These are phyloP conservation scores for Ladona fulva DNA, from an alignment of 1,140 invertebrate species.

Conservation along the genomic window DNA sequence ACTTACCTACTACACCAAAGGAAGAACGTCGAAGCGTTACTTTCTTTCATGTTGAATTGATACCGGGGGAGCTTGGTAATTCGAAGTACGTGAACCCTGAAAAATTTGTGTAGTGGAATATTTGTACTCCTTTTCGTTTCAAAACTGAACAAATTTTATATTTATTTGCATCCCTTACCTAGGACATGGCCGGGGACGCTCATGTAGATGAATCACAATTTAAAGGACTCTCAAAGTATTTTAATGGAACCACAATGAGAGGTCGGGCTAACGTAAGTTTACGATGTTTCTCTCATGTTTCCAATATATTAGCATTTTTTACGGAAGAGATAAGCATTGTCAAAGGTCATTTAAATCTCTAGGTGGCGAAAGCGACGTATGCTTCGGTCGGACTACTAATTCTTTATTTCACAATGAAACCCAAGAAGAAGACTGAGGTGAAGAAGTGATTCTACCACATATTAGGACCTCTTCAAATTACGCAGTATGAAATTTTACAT, in stretches of 20 bases:
- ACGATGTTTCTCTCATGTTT: too few relatives aligned
- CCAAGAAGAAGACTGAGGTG: constrained; percentile 43
- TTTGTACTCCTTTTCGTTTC: neutral
- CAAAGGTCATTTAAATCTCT: constrained; percentile 29
- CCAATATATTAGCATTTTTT: too few relatives aligned
- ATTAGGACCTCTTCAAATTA: neutral
- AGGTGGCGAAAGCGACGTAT: constrained; percentile 55
- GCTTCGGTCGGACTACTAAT: constrained; percentile 45
- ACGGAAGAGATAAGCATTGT: too few relatives aligned
- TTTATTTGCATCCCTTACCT: constrained; percentile 24
- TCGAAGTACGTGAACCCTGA: too few relatives aligned
- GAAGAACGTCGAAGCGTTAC: too few relatives aligned
- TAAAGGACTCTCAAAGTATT: constrained; percentile 50
- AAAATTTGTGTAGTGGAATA: too few relatives aligned
- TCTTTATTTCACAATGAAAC: constrained; percentile 47
- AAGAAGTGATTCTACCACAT: neutral
- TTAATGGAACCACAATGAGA: constrained; percentile 48
- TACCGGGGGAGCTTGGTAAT: too few relatives aligned
- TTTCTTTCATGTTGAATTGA: too few relatives aligned
- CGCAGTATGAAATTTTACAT: too few relatives aligned
- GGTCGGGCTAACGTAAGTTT: constrained; percentile 56
- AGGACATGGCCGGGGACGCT: constrained; percentile 54
- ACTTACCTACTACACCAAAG: too few relatives aligned
- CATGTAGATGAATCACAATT: constrained; percentile 39
- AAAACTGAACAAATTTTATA: neutral